phyloP scores from a whole-genome alignment of 2,888 invertebrate species.

The Linnaemya tessellans region DNA sequence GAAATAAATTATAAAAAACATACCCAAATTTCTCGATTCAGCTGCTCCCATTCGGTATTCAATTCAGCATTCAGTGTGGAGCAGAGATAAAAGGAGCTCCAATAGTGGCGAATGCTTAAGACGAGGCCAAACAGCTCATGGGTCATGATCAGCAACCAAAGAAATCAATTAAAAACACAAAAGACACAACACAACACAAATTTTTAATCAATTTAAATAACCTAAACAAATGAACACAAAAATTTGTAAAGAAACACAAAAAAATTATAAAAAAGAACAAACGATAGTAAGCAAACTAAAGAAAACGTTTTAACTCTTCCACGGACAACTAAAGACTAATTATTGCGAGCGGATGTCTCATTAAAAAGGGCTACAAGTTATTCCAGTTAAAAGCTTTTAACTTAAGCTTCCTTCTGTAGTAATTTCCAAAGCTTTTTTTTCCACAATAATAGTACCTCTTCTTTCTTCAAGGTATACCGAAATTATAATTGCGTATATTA shows the following conservation, averaged over 20 bases:
- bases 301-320: background rate
- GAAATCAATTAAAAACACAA: no score
- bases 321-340: conserved; percentile 19
- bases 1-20: conserved; percentile 72
- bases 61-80: no score
- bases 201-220: background rate
- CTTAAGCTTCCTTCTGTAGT: no score
- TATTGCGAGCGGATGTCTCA: background rate
- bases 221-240: conserved; percentile 22
- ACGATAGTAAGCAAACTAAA: conserved; percentile 31
- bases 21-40: conserved; percentile 80
- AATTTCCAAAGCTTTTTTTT: no score
- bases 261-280: conserved; percentile 32
- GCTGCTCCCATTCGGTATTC: no score
- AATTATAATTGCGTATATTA: no score
- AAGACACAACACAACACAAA: conserved; percentile 18
- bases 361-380: no score
- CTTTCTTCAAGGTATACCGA: no score
- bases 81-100: no score
- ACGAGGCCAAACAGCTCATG: conserved; percentile 69
- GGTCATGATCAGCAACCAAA: no score
- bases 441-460: no score
- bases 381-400: no score
- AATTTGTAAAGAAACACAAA: conserved; percentile 63
- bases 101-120: conserved; percentile 72